Percentiles rank a stretch among this genome's conserved stretches.
Evolutionary conservation across 2,888 invertebrate species (phyloP).

Genomic region (Eupithecia inturbata): DNA sequence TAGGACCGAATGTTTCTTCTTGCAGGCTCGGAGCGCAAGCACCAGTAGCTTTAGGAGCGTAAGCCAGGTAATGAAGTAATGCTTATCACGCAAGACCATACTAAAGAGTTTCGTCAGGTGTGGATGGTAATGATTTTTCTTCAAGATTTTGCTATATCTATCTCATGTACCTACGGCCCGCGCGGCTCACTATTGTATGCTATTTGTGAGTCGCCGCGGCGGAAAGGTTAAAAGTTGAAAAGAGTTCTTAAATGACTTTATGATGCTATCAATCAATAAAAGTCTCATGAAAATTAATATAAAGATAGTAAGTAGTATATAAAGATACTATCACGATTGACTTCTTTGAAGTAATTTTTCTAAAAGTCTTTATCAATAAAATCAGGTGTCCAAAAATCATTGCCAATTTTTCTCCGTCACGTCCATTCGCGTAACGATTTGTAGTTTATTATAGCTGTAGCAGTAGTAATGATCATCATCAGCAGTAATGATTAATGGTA

Average conservation of each 20-base stretch:
- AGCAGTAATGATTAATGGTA: constrained; percentile 57
- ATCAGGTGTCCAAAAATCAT: constrained; percentile 53
- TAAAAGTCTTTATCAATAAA: neutral
- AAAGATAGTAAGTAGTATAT: too few relatives aligned
- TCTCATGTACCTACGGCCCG: too few relatives aligned
- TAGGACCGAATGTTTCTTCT: constrained; percentile 84
- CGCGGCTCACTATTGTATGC: neutral
- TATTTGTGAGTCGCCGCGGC: too few relatives aligned
- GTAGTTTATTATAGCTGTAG: constrained; percentile 78
- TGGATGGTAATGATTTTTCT: constrained; percentile 70
- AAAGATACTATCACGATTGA: neutral
- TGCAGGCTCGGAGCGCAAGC: constrained; percentile 94
- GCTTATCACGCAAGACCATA: constrained; percentile 73
- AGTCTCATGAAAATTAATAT: too few relatives aligned
- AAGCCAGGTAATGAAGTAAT: constrained; percentile 88
- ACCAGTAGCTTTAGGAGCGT: constrained; percentile 96
- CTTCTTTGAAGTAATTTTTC: neutral
- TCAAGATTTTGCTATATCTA: neutral
- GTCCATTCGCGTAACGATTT: constrained; percentile 66
- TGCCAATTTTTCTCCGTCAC: constrained; percentile 61
- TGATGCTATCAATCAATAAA: too few relatives aligned
- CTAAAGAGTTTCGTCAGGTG: constrained; percentile 63
- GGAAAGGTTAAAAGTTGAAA: too few relatives aligned
- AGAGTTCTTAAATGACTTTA: too few relatives aligned
- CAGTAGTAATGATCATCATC: constrained; percentile 53